phyloP scores from a whole-genome alignment of 1,140 invertebrate genomes.

The Bombus haemorrhoidalis region DNA sequence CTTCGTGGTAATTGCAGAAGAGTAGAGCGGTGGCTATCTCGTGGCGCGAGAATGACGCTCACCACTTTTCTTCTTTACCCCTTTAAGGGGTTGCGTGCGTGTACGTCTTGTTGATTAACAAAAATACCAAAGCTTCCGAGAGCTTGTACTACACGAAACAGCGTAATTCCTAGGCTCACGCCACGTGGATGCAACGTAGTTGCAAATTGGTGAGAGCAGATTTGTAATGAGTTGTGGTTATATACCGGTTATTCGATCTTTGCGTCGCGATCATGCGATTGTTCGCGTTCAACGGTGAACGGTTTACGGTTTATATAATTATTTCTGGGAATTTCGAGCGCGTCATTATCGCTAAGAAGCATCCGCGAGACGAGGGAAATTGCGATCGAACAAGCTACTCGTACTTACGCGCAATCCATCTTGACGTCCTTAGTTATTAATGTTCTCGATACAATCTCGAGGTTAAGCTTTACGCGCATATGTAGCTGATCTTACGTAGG shows the following conservation, averaged over 20 bases:
- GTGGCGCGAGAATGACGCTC: background rate
- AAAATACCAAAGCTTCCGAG: background rate
- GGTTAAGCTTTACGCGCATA: constrained; percentile 6
- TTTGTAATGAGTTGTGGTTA: background rate
- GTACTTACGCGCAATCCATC: constrained; percentile 9
- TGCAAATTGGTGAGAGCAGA: background rate
- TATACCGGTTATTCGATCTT: background rate
- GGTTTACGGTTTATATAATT: background rate
- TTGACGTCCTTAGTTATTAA: constrained; percentile 19
- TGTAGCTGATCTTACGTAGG: background rate
- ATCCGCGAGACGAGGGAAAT: background rate
- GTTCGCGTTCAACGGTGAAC: background rate
- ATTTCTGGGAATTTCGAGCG: background rate
- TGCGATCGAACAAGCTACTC: constrained; percentile 11
- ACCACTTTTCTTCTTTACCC: no score
- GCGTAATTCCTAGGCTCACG: background rate
- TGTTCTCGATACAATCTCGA: constrained; percentile 20
- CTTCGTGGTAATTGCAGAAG: background rate
- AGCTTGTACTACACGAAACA: background rate
- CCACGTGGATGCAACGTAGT: background rate
- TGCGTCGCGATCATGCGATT: background rate
- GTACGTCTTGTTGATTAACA: background rate
- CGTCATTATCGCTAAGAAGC: background rate
- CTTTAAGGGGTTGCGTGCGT: background rate
- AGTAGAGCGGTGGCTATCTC: background rate